These are phyloP conservation scores for Bombylius major DNA, from an alignment of 2,888 invertebrate species.

Conservation along the genomic window DNA sequence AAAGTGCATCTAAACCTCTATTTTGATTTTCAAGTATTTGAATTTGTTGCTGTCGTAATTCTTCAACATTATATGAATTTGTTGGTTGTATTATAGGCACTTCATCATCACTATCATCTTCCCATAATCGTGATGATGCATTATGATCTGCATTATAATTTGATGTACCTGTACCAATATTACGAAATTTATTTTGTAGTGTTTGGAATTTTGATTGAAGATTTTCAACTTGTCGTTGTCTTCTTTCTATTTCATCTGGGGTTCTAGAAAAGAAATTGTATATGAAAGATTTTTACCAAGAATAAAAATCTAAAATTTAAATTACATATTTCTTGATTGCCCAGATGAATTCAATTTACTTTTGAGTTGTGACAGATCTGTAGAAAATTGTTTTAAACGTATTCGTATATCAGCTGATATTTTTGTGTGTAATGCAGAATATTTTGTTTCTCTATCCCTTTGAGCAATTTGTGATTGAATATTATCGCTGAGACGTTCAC, in stretches of 20 bases:
- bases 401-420: slow-evolving; percentile 47
- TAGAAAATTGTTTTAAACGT: slow-evolving; percentile 47
- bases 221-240: slow-evolving; percentile 47
- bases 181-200: slow-evolving; percentile 35
- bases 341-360: slow-evolving; percentile 42
- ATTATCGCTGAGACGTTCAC: slow-evolving; percentile 48
- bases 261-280: slow-evolving; percentile 36
- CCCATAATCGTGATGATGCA: slow-evolving; percentile 16
- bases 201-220: slow-evolving; percentile 46
- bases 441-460: slow-evolving; percentile 41
- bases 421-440: slow-evolving; percentile 43
- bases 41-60: slow-evolving; percentile 46
- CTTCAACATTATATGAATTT: slow-evolving; percentile 36
- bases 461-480: slow-evolving; percentile 48
- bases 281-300: too few species aligned
- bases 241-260: slow-evolving; percentile 47
- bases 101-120: slow-evolving; percentile 32
- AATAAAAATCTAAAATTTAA: too few species aligned
- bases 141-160: slow-evolving; percentile 4
- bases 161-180: background rate
- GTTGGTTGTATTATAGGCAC: slow-evolving; percentile 33
- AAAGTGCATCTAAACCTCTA: slow-evolving; percentile 57
- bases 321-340: slow-evolving; percentile 23
- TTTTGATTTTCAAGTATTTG: slow-evolving; percentile 60
- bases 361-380: slow-evolving; percentile 46